Base-by-base conservation (phyloP, 2,888 invertebrate species). In the Andrena bicolor region DNA sequence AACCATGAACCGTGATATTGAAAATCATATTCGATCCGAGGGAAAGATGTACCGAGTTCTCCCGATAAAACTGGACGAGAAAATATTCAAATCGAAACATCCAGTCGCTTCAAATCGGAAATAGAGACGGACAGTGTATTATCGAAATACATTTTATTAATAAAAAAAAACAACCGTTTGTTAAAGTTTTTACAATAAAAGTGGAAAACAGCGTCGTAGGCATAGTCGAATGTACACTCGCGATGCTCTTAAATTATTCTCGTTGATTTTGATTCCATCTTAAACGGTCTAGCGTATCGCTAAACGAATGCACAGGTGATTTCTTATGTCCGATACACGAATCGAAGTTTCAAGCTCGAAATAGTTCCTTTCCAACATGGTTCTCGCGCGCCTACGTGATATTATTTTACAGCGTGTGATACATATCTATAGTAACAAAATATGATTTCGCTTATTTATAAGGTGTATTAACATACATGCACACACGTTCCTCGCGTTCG, bases 371-470 rank as follows among this genome's bases (percentile, higher is more conserved):
- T 53, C 16, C 48, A 41, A 41, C 16, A 41, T 13, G 48, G 20
- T 41, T 48, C 41, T 58, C 49, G 69, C 71, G 73, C 76, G 73
- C 79, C 69, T 76, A 79, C 77, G 76, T 81, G 82, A 74, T 77
- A 83, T 84, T 92, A 92, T 90, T 90, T 90, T 93, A 92, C 92
- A 93, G 90, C 89, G 92, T 90, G 91, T 91, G 88, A 90, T 91
- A 91, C 89, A 91, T 92, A 91, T 91, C 90, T 90, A 91, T 89
- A 91, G 89, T 92, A 93, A 93, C 92, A 92, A 92, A 90, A 88
- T 91, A 92, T 90, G 91, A 91, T 91, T 91, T 86, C 90, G 83
- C 91, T 86, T 88, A 90, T 80, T 49, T 84, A 82, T 80, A 82
- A 23, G 51, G 51, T 76, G 53, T 89, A 88, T 89, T 87, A 86